Base-by-base conservation (phyloP, 2,888 invertebrate species). In the Habroteleia sp. region DNA sequence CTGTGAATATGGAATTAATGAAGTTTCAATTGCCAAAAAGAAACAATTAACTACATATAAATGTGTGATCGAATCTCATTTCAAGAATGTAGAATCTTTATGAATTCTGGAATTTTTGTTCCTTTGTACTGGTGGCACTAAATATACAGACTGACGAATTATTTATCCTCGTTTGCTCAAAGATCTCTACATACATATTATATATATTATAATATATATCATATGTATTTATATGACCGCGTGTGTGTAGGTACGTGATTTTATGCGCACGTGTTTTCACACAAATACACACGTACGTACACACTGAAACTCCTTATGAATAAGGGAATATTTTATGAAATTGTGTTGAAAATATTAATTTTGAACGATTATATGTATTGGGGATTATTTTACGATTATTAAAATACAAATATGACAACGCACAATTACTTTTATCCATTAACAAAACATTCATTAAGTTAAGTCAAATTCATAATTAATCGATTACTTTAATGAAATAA, bases 51-150 rank as follows among this genome's bases (percentile, higher is more conserved):
- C 10, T 46, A 60, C 50, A 27, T 56, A 62, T 44, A 56, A 56
- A 62, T 63, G 63, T 48, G 71, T 63, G 44, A 41, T 65, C 11
- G 73, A 73, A 73, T 73, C 65, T 73, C 65, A 73, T 60, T 54
- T 52, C 23, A 52, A 50, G 52, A 44, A 16, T 44, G 50, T 48
- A 58, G 52, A 73, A 65, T 65, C 65, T 72, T 65, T 10, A 29
- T 35, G 52, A 27, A 42, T 56, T 56, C 58, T 27, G 14, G 17
- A 54, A 63, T 63, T 63, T 72, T 63, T 63, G 71, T 71, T 71
- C 71, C 71, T 71, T 71, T 33, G 31, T 71, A 71, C 62, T 56
- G 54, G 37, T 71, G 62, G 62, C 71, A 71, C 71, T 71, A 71
- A 62, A 52, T 17, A 27, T 42, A 62, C 62, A 62, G 62, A 71